A percentile compares a stretch with the other conserved stretches of the same genome.
Conservation (phyloP, 2,113 vertebrate species). For the Echinops telfairi region DNA sequence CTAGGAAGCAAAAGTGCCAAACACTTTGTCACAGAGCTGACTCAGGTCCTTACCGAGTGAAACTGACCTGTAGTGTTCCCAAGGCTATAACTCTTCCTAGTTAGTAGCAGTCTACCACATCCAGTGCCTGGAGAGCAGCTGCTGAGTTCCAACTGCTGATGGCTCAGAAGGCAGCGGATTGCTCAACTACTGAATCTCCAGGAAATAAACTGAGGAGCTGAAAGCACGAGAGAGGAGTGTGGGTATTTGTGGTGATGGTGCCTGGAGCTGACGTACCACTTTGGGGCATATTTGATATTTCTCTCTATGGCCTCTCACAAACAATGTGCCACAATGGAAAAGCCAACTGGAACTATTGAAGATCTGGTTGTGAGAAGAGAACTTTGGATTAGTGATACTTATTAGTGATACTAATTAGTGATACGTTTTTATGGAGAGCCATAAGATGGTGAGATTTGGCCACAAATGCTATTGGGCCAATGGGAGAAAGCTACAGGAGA, state of each 20-base stretch:
- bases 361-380: neutral
- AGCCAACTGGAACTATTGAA: too few species aligned
- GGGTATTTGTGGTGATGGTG: neutral
- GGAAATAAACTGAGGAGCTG: neutral
- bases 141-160: neutral
- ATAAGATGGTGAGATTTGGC: too few species aligned
- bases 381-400: neutral
- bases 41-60: neutral
- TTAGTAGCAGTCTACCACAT: neutral
- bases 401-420: too few species aligned
- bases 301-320: too few species aligned
- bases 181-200: neutral
- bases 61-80: neutral
- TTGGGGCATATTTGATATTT: neutral
- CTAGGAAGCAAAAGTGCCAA: neutral
- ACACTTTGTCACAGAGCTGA: neutral
- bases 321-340: neutral
- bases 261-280: neutral
- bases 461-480: neutral
- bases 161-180: neutral
- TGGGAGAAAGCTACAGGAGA: neutral
- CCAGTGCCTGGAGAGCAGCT: neutral
- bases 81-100: neutral
- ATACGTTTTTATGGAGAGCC: neutral
- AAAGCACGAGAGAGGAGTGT: fast-evolving